phyloP scores from a whole-genome alignment of 2,888 invertebrate species.

The Gymnocheta viridis region DNA sequence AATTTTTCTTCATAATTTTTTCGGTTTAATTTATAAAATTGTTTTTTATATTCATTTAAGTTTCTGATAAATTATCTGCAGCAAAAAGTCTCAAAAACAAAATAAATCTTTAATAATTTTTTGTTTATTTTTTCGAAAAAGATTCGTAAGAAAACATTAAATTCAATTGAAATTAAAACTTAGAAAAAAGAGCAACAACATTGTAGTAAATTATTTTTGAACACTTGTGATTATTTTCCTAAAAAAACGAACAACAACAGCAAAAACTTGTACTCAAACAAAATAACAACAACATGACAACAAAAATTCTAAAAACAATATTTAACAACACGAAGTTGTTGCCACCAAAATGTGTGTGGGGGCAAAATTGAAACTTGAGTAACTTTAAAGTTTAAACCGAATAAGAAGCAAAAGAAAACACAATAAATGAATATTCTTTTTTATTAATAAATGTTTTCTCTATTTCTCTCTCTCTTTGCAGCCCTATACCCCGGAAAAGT shows the following conservation, averaged over 20 bases:
- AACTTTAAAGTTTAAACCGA: neutral
- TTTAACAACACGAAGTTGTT: conserved; percentile 37
- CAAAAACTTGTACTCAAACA: neutral
- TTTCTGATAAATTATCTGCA: neutral
- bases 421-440: neutral
- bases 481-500: conserved; percentile 78
- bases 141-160: conserved; percentile 32
- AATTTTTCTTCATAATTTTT: neutral
- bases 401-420: neutral
- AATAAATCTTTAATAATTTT: neutral
- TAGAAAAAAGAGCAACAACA: conserved; percentile 45
- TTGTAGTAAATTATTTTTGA: conserved; percentile 49
- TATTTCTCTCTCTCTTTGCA: conserved; percentile 48
- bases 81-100: neutral
- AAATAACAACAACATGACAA: conserved; percentile 26
- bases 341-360: conserved; percentile 28
- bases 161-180: conserved; percentile 44
- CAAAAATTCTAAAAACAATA: conserved; percentile 22
- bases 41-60: neutral
- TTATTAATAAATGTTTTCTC: neutral
- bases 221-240: conserved; percentile 60
- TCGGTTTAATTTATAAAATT: neutral
- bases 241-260: conserved; percentile 41
- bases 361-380: conserved; percentile 47
- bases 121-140: conserved; percentile 42